Conservation (phyloP, 2,888 invertebrate genomes). For the Ceratothoa steindachneri region DNA sequence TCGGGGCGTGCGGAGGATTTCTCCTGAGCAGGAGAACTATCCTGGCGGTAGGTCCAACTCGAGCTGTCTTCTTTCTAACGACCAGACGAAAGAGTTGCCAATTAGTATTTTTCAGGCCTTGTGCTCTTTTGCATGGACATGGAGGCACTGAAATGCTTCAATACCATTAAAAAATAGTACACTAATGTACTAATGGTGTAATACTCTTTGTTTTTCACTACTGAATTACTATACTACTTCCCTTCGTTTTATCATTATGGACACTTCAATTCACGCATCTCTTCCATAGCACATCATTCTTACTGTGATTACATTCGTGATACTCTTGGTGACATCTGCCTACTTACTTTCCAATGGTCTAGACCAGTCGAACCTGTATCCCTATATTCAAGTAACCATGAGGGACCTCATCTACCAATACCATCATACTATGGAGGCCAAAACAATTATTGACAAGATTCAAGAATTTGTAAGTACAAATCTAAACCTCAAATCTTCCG, state of each 20-base stretch:
- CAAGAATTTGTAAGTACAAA: slow-evolving; percentile 58
- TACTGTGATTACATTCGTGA: slow-evolving; percentile 67
- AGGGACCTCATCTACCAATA: slow-evolving; percentile 67
- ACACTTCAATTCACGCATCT: too few relatives aligned
- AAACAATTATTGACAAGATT: slow-evolving; percentile 68
- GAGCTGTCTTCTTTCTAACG: too few relatives aligned
- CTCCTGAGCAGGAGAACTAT: slow-evolving; percentile 69
- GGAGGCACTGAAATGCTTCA: too few relatives aligned
- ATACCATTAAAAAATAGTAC: too few relatives aligned
- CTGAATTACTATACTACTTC: too few relatives aligned
- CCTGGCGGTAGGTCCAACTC: slow-evolving; percentile 58
- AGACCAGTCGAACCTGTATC: slow-evolving; percentile 73
- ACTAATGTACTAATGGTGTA: too few relatives aligned
- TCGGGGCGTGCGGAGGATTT: slow-evolving; percentile 75
- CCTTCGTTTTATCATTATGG: too few relatives aligned
- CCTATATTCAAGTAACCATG: slow-evolving; percentile 68
- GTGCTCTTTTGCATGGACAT: too few relatives aligned
- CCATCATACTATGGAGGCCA: slow-evolving; percentile 66
- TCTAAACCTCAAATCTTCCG: background rate
- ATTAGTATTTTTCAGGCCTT: too few relatives aligned
- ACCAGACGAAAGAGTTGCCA: too few relatives aligned
- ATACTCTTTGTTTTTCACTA: too few relatives aligned
- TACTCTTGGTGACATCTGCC: slow-evolving; percentile 69
- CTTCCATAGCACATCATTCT: slow-evolving; percentile 67
- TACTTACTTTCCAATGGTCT: slow-evolving; percentile 75